Percentiles rank a stretch among this genome's conserved stretches.
Evolutionary conservation across 2,113 vertebrate species (phyloP).

Genomic region (Thunnus thynnus): DNA sequence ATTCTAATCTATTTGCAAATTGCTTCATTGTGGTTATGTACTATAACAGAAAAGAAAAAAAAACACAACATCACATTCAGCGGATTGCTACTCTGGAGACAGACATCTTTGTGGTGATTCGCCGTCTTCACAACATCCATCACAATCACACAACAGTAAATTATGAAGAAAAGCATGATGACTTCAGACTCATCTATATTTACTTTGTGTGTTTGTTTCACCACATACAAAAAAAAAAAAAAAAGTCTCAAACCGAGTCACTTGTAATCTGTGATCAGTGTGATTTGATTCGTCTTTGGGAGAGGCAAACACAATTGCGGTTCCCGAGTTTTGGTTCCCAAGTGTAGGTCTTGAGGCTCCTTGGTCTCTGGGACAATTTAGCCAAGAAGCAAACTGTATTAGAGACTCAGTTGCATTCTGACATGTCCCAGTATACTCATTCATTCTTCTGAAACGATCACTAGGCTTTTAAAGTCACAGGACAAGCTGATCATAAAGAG

Average conservation of each 20-base stretch:
- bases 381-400: background rate
- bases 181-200: background rate
- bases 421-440: background rate
- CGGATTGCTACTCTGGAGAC: conserved; percentile 10
- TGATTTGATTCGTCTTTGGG: background rate
- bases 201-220: background rate
- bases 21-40: conserved; percentile 1
- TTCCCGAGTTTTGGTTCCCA: background rate
- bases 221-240: background rate
- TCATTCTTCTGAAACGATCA: background rate
- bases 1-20: background rate
- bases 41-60: background rate
- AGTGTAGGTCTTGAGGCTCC: background rate
- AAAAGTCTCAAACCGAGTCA: background rate
- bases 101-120: background rate
- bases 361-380: background rate
- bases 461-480: background rate
- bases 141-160: background rate
- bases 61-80: conserved; percentile 1
- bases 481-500: background rate
- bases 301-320: background rate
- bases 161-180: background rate
- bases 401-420: background rate
- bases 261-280: background rate
- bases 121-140: background rate